phyloP scores from a whole-genome alignment of 2,888 invertebrate species.

The Aromia moschata region DNA sequence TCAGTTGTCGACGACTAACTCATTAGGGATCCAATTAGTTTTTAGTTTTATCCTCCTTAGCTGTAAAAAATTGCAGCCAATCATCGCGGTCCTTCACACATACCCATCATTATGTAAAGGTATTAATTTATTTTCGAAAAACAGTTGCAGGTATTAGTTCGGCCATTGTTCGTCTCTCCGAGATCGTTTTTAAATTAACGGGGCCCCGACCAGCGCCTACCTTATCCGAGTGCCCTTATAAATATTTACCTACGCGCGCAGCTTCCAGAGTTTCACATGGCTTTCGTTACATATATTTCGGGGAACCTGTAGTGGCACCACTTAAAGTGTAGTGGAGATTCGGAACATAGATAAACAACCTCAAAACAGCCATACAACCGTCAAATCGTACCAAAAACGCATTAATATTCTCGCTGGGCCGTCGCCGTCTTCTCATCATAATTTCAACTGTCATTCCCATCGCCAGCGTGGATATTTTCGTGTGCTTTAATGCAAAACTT shows the following conservation, averaged over 20 bases:
- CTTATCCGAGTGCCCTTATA: conserved; percentile 40
- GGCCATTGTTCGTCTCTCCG: neutral
- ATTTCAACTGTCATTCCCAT: conserved; percentile 30
- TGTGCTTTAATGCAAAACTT: neutral
- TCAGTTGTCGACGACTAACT: no score
- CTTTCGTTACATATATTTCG: conserved; percentile 39
- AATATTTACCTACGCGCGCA: conserved; percentile 41
- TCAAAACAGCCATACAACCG: conserved; percentile 47
- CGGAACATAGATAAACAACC: conserved; percentile 47
- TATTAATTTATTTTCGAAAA: neutral
- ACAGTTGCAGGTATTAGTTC: neutral
- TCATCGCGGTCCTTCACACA: no score
- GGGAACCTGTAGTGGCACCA: conserved; percentile 39
- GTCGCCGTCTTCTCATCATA: conserved; percentile 29
- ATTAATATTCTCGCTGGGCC: conserved; percentile 37
- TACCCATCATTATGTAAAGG: no score
- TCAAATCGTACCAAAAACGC: conserved; percentile 45
- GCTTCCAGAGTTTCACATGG: conserved; percentile 38
- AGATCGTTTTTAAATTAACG: conserved; percentile 37
- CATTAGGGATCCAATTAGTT: no score
- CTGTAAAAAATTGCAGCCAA: no score
- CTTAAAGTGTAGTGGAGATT: conserved; percentile 39
- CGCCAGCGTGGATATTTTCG: neutral
- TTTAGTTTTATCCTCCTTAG: no score
- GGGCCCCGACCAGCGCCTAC: conserved; percentile 29